Conservation (phyloP, 2,113 vertebrate species). For the Leptobrachium ailaonicum region DNA sequence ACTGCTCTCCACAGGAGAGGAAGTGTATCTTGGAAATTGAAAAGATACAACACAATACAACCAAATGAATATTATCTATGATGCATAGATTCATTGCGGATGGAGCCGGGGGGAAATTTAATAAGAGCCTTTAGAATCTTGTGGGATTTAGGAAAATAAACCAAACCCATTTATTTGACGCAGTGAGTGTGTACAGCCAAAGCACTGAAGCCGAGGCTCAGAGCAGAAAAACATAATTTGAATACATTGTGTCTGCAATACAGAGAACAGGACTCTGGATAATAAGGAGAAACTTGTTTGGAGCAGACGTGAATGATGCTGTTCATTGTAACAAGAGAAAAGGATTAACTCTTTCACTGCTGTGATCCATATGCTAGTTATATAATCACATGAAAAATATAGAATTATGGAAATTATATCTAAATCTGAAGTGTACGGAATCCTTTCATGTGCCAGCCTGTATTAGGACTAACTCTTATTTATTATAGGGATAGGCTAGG, state of each 20-base stretch:
- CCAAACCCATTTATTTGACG: conserved; percentile 42
- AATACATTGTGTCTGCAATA: conserved; percentile 33
- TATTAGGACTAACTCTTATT: no score
- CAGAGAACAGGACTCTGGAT: conserved; percentile 24
- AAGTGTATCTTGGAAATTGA: conserved; percentile 49
- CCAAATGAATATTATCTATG: conserved; percentile 50
- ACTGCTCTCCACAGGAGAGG: conserved; percentile 44
- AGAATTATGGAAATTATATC: no score
- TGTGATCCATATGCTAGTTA: neutral
- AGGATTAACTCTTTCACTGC: conserved; percentile 2
- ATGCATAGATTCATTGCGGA: conserved; percentile 41
- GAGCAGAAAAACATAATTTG: conserved; percentile 38
- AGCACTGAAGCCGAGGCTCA: conserved; percentile 33
- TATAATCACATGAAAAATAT: no score
- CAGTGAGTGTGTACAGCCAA: conserved; percentile 35
- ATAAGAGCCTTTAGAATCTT: conserved; percentile 44
- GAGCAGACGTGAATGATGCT: conserved; percentile 10
- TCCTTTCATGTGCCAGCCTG: no score
- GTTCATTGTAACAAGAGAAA: neutral
- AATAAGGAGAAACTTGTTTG: neutral
- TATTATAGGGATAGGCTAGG: no score
- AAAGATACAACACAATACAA: conserved; percentile 49
- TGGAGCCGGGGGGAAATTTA: conserved; percentile 39
- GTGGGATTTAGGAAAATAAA: conserved; percentile 48
- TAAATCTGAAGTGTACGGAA: no score